Evolutionary conservation across 2,888 invertebrate genomes (phyloP), one percentile per base, ranked within the genome.

Genomic region (Apodemia zela): DNA sequence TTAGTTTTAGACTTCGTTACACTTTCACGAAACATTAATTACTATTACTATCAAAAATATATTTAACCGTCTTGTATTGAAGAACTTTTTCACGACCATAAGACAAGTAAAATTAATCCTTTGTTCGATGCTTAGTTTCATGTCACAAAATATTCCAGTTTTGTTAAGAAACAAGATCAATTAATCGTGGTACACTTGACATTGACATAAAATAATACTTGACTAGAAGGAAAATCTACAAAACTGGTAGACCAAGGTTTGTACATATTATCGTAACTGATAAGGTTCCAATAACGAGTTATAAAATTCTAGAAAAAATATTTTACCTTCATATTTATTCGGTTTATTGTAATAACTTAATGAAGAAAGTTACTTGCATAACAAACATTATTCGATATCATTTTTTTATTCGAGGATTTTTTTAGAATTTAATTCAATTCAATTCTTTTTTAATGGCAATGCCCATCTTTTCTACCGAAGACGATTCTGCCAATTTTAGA

Each of bases 161-260:
- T 61, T 25, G 51, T 61, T 47, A 45, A 65, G 68, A 62, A 63
- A 49, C 60, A 60, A 64, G 60, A 68, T 68, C 69, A 69, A 71
- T 71, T 74, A 69, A 73, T 76, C 79, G 73, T 75, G 80, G 77
- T 82, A 80, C 73, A 79, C 85, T 84, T 89, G 88, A 88, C 88
- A 86, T 85, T 88, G 88, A 81, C 82, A 82, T 73, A 77, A 81
- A 81, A 82, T 74, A 66, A 64, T 74, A 75, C 72, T 75, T 67
- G 69, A 69, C 67, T 79, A 83, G 76, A 80, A 86, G 85, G 84
- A 86, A 87, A 88, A 88, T 76, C 66, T 71, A 69, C 71, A 69
- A 69, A 69, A 68, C 72, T 71, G 73, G 74, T 68, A 68, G 71
- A 73, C 74, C 75, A 70, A 74, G 74, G 74, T 72, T 71, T 67